phyloP scores from a whole-genome alignment of 2,797 vertebrate species.

The Ctenopoma multispine region DNA sequence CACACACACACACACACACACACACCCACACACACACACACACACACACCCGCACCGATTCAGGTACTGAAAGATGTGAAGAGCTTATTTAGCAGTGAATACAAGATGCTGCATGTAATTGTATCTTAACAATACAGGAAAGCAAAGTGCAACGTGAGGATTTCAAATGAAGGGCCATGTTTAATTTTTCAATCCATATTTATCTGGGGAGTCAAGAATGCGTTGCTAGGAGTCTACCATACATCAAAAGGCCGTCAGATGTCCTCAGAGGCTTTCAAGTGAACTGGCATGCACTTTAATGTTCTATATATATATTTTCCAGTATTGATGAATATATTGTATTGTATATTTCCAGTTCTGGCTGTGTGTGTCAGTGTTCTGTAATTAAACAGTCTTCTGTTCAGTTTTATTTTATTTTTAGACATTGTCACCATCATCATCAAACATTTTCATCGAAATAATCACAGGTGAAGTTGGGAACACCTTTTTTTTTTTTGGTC shows the following conservation, averaged over 20 bases:
- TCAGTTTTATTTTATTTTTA: slow-evolving; percentile 14
- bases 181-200: slow-evolving; percentile 88
- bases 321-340: neutral
- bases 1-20: slow-evolving; percentile 42
- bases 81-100: slow-evolving; percentile 63
- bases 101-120: slow-evolving; percentile 69
- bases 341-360: neutral
- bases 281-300: slow-evolving; percentile 76
- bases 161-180: slow-evolving; percentile 72
- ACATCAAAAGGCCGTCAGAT: slow-evolving; percentile 88
- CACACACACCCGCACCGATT: too few relatives aligned
- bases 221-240: slow-evolving; percentile 74
- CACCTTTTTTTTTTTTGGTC: neutral
- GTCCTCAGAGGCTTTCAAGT: slow-evolving; percentile 83
- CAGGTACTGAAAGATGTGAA: slow-evolving; percentile 65
- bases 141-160: slow-evolving; percentile 43
- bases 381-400: slow-evolving; percentile 29
- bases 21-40: too few relatives aligned
- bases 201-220: slow-evolving; percentile 83
- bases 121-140: slow-evolving; percentile 68
- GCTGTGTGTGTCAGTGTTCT: slow-evolving; percentile 17
- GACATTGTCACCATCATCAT: neutral
- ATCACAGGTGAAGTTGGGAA: slow-evolving; percentile 57
- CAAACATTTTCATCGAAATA: slow-evolving; percentile 39
- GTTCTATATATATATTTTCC: slow-evolving; percentile 71